Conservation (phyloP, 2,113 vertebrate species). For the Suricata suricatta region DNA sequence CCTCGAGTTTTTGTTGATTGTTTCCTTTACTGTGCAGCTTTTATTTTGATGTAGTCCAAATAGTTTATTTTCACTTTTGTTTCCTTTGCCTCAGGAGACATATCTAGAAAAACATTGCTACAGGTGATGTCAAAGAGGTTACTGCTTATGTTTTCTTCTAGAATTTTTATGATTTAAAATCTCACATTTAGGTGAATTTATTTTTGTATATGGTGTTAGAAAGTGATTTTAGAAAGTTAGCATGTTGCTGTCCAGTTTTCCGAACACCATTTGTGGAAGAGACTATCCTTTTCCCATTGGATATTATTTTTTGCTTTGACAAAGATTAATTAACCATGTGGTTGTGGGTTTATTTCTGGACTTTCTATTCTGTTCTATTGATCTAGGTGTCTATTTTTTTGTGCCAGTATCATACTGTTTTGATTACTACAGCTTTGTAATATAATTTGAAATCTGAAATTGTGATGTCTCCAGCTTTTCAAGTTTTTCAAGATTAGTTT, state of each 20-base stretch:
- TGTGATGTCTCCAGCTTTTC: background rate
- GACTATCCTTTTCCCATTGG: background rate
- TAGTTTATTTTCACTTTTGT: background rate
- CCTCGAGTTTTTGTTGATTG: background rate
- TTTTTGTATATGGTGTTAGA: background rate
- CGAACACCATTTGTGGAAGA: background rate
- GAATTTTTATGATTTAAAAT: background rate
- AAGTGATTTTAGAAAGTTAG: background rate
- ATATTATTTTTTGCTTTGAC: background rate
- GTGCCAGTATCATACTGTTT: background rate
- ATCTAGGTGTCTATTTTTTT: background rate
- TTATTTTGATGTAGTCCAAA: background rate
- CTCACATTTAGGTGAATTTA: background rate
- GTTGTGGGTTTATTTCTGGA: background rate
- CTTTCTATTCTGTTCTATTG: background rate
- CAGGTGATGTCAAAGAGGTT: background rate
- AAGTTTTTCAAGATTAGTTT: background rate
- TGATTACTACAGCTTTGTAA: background rate
- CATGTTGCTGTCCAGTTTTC: background rate
- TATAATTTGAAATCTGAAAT: background rate
- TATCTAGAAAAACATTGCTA: background rate
- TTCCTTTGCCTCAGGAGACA: background rate
- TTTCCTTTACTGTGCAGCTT: background rate
- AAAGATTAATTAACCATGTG: background rate
- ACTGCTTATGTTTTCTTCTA: background rate